phyloP scores from a whole-genome alignment of 2,113 vertebrate species.

The Pseudonaja textilis region DNA sequence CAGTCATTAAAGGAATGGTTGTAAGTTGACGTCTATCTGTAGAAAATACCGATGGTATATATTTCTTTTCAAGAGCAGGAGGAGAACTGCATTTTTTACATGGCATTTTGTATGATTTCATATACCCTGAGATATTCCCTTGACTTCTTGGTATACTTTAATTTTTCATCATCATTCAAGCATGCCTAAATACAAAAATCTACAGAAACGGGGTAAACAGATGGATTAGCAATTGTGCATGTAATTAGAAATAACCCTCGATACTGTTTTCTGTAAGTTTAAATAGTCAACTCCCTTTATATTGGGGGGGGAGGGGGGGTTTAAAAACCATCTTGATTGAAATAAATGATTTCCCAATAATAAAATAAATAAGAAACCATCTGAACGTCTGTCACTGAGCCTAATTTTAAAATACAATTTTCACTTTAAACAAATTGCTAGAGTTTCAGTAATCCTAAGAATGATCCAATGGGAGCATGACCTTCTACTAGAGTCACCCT shows the following conservation, averaged over 20 bases:
- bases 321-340: conserved; percentile 46
- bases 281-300: conserved; percentile 66
- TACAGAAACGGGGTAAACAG: conserved; percentile 69
- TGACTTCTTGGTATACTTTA: conserved; percentile 73
- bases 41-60: conserved; percentile 32
- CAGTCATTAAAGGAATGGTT: too few species aligned
- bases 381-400: conserved; percentile 32
- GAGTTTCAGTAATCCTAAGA: not conserved
- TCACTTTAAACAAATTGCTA: conserved; percentile 29
- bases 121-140: conserved; percentile 68
- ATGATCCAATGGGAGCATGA: not conserved
- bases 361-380: conserved; percentile 42
- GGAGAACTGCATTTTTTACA: conserved; percentile 54
- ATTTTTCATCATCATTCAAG: conserved; percentile 77
- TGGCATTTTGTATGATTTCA: conserved; percentile 50
- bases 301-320: conserved; percentile 44
- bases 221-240: conserved; percentile 79
- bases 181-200: conserved; percentile 70
- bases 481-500: not conserved
- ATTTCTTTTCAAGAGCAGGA: conserved; percentile 46
- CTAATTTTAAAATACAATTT: conserved; percentile 28
- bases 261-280: conserved; percentile 63
- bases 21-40: too few species aligned
- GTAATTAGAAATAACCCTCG: conserved; percentile 73
- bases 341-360: conserved; percentile 46